Conservation (phyloP, 2,888 invertebrate genomes). For the Ophraella communa region DNA sequence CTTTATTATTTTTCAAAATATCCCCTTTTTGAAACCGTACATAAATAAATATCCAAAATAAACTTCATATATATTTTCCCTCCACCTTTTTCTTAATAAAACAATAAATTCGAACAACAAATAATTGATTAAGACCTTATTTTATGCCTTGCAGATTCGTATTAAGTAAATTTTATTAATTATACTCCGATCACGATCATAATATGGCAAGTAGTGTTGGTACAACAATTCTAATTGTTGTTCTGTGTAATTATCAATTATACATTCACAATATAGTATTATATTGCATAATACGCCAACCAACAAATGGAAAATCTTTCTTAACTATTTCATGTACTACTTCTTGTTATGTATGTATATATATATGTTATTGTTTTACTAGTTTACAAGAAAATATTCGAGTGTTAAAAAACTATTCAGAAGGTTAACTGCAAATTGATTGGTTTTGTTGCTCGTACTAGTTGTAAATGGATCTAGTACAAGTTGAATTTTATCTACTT, state of each 20-base stretch:
- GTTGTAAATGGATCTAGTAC: neutral
- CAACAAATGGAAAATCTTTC: slow-evolving; percentile 26
- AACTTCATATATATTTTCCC: too few relatives aligned
- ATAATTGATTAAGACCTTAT: neutral
- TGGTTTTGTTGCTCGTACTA: neutral
- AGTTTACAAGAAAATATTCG: neutral
- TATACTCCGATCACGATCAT: slow-evolving; percentile 6
- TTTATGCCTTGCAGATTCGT: neutral
- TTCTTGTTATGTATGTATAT: slow-evolving; percentile 25
- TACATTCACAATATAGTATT: slow-evolving; percentile 22
- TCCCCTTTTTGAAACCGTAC: too few relatives aligned
- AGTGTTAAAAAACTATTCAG: neutral
- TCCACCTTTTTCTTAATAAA: too few relatives aligned
- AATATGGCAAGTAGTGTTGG: slow-evolving; percentile 22
- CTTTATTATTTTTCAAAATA: too few relatives aligned
- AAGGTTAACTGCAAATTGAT: slow-evolving; percentile 1
- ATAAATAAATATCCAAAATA: too few relatives aligned
- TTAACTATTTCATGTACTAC: slow-evolving; percentile 25
- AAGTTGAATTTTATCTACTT: neutral
- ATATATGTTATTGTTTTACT: slow-evolving; percentile 22
- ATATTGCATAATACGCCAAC: slow-evolving; percentile 25
- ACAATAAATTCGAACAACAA: neutral
- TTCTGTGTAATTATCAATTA: slow-evolving; percentile 28
- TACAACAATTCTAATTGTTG: slow-evolving; percentile 27
- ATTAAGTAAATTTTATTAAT: slow-evolving; percentile 10